These are phyloP conservation scores for Morpho achilles DNA, from an alignment of 2,888 invertebrate species.

Conservation along the genomic window DNA sequence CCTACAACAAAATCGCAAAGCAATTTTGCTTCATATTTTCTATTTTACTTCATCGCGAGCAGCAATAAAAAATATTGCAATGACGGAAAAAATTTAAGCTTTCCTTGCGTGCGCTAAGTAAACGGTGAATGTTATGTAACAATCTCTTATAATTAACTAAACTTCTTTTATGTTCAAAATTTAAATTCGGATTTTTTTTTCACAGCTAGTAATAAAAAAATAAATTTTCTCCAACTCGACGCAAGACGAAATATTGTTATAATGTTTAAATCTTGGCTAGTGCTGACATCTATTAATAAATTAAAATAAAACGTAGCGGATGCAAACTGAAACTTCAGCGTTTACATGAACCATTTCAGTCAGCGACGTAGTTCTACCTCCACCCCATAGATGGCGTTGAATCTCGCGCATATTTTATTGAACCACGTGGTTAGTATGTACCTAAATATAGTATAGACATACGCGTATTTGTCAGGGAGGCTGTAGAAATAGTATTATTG, in stretches of 20 bases:
- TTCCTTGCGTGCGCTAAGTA: too few species aligned
- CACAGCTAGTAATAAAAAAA: too few species aligned
- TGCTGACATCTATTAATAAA: conserved; percentile 50
- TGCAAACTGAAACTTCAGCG: conserved; percentile 22
- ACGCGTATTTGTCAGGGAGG: conserved; percentile 49
- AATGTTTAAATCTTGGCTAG: not conserved
- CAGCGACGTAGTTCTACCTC: conserved; percentile 37
- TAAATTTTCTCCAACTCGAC: not conserved
- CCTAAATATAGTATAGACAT: conserved; percentile 24
- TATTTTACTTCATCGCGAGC: too few species aligned
- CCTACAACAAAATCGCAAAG: too few species aligned
- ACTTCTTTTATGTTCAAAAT: too few species aligned
- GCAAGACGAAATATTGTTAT: conserved; percentile 16
- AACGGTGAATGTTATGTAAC: too few species aligned
- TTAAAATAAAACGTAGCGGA: conserved; percentile 3
- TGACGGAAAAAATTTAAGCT: too few species aligned
- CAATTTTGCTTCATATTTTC: too few species aligned
- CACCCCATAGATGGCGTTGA: conserved; percentile 67
- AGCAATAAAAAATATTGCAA: too few species aligned
- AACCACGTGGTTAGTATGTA: conserved; percentile 60
- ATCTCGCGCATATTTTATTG: conserved; percentile 52
- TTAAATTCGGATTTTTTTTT: too few species aligned
- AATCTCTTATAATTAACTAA: too few species aligned
- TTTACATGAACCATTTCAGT: conserved; percentile 30
- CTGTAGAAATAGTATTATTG: conserved; percentile 69